Evolutionary conservation across 2,888 invertebrate species (phyloP), one percentile per base, ranked within the genome.

Genomic region (Tupiocoris notatus): DNA sequence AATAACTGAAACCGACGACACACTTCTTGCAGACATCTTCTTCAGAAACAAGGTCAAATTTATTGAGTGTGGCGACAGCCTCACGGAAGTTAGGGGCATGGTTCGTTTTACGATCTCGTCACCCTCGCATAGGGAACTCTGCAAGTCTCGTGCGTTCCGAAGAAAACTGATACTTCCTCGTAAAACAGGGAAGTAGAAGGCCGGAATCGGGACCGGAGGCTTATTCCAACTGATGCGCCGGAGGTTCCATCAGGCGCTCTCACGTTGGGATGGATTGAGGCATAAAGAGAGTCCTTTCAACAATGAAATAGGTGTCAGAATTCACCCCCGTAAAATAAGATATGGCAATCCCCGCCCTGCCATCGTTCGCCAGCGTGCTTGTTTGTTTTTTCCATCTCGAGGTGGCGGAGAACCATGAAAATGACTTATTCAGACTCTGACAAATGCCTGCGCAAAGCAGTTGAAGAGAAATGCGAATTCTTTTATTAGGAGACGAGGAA

Each of bases 341-440:
- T 39, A 39, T 39, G 67, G 22, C 56, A 54, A 67, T 39, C 22
- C 67, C 22, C 57, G 23, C 57, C 9, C 22, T 54, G 57, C 22
- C 22, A 54, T 24, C 25, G 25, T 54, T 16, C 63, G 23, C 39
- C 65, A 39, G 21, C 39, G 23, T 16, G 67, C 20, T 22, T 67
- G 56, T 57, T 67, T 67, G 67, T 67, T 54, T 67, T 67, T 57
- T 67, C 22, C 17, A 1, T 3, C 12, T 54, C 57, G 54, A 20
- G 23, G 57, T 21, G 20, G 54, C n/a, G 18, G 23, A 57, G 23
- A 21, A 67, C 70, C 70, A 70, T 70, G 70, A 70, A 70, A 70
- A 70, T 70, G 70, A 70, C 70, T 70, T 70, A 70, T 70, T 70
- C 70, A 70, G 59, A 21, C 59, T 56, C 70, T 70, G 70, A 70